Evolutionary conservation across 2,888 invertebrate genomes (phyloP), one percentile per base, ranked within the genome.

Genomic region (Merodon equestris): DNA sequence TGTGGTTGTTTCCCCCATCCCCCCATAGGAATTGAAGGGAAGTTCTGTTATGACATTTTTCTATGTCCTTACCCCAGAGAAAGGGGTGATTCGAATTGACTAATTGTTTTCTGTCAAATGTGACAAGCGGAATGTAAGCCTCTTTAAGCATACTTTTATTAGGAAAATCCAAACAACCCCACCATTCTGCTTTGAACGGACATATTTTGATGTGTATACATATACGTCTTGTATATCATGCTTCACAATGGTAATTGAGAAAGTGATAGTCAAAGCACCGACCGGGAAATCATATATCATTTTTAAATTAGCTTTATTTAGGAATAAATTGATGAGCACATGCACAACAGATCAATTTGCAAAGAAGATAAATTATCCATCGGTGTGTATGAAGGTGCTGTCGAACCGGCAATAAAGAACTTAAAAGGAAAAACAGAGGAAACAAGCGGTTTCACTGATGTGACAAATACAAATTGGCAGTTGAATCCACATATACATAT

Each of bases 401-500:
- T 60, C 66, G 66, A 66, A 64, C 53, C 48, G 58, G 18, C 61
- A 15, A 57, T 53, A 76, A 66, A 76, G 60, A 40, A 60, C 27
- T 18, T 17, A 47, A 17, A 45, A 42, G 34, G 40, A 36, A 36
- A 60, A 12, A 27, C 12, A 34, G 12, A 13, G n/a, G 42, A 51
- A 47, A 70, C 42, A 64, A 63, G 79, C 68, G 79, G 79, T 74
- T 56, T 58, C 44, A 79, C 68, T 79, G 68, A 79, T 79, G 79
- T 79, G 79, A 74, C 79, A 74, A 13, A 64, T 64, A 79, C 79
- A 79, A 79, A 79, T 79, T 74, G 79, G 79, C 73, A 47, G 72
- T 66, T 66, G 50, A 15, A 27, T 40, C 18, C 44, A 45, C n/a
- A 36, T 36, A 36, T 48, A 36, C 50, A 27, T 7, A 27, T 27